phyloP scores from a whole-genome alignment of 1,140 invertebrate species.

The Temnothorax longispinosus region DNA sequence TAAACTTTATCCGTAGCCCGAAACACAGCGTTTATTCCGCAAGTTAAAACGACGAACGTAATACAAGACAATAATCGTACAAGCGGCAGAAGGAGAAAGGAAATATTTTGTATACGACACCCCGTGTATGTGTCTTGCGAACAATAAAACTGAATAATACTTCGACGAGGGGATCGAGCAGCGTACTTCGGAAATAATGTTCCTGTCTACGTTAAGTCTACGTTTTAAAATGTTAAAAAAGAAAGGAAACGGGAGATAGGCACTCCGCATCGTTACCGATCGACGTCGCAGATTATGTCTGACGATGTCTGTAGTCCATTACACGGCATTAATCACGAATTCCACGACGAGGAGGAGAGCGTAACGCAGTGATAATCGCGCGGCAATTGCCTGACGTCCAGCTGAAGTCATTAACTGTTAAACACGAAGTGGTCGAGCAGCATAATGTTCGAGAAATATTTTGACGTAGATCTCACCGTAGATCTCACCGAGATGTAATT shows the following conservation, averaged over 20 bases:
- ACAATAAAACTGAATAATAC: slow-evolving; percentile 4
- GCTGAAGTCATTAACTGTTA: slow-evolving; percentile 33
- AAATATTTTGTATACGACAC: slow-evolving; percentile 51
- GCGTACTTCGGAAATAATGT: slow-evolving; percentile 34
- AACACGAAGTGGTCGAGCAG: slow-evolving; percentile 14
- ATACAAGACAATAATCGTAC: slow-evolving; percentile 50
- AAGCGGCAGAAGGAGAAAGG: neutral
- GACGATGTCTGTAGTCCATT: slow-evolving; percentile 30
- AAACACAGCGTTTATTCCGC: slow-evolving; percentile 17
- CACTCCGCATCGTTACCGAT: neutral
- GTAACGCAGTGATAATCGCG: neutral
- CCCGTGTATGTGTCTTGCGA: neutral
- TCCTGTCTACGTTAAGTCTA: slow-evolving; percentile 22
- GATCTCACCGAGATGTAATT: slow-evolving; percentile 67
- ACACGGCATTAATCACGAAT: slow-evolving; percentile 12
- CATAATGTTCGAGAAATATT: slow-evolving; percentile 25
- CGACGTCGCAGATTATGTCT: neutral
- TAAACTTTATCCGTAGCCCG: slow-evolving; percentile 16
- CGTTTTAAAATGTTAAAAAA: neutral
- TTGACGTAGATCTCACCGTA: slow-evolving; percentile 65
- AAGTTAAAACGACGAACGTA: slow-evolving; percentile 17
- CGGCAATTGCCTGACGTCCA: slow-evolving; percentile 13
- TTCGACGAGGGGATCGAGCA: slow-evolving; percentile 1
- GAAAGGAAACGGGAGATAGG: neutral
- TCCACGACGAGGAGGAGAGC: neutral